phyloP scores from a whole-genome alignment of 2,888 invertebrate species.

The Lutraria lutraria region DNA sequence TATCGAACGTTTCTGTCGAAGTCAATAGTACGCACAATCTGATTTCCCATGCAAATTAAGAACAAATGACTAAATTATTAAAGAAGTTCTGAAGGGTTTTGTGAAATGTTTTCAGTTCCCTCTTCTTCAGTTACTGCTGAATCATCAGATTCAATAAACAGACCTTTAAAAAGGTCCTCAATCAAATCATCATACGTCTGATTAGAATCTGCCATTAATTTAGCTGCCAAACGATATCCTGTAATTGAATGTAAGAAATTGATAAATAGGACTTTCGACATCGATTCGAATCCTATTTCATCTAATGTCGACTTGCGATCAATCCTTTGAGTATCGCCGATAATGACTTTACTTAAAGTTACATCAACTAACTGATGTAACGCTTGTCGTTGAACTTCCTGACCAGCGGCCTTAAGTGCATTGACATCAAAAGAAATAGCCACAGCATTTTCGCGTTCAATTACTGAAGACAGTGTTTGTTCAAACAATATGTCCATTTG shows the following conservation, averaged over 20 bases:
- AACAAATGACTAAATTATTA: too few species aligned
- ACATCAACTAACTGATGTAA: not conserved
- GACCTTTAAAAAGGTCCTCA: not conserved
- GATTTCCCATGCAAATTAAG: too few species aligned
- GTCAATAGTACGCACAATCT: too few species aligned
- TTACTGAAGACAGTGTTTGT: too few species aligned
- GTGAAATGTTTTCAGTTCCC: not conserved
- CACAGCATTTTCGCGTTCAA: not conserved
- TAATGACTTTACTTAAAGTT: too few species aligned
- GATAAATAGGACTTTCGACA: slow-evolving; percentile 28
- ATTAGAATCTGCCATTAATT: slow-evolving; percentile 18
- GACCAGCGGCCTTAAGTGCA: not conserved
- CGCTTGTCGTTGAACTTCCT: too few species aligned
- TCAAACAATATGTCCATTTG: too few species aligned
- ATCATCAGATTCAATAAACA: not conserved
- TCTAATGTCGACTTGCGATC: not conserved
- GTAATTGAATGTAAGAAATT: slow-evolving; percentile 7
- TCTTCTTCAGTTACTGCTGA: not conserved
- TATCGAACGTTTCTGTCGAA: too few species aligned
- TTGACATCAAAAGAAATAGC: not conserved
- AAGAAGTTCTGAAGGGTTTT: not conserved
- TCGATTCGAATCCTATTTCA: slow-evolving; percentile 27
- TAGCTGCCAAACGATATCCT: not conserved
- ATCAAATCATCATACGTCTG: slow-evolving; percentile 8
- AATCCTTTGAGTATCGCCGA: too few species aligned